Evolutionary conservation across 2,113 vertebrate genomes (phyloP).

Genomic region (Benitochromis conjunctus): DNA sequence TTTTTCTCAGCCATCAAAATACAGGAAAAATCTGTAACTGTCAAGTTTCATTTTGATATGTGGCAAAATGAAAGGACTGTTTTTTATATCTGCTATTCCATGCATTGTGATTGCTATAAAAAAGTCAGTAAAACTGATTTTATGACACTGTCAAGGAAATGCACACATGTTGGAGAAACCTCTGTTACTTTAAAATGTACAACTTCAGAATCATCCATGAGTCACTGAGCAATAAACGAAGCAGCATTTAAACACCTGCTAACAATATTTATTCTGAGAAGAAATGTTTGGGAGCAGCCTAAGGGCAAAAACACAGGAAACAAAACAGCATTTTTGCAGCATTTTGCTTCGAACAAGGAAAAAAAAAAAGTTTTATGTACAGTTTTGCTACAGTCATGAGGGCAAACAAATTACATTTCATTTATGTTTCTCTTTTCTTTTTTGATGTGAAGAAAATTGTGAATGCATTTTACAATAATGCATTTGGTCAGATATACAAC

Average conservation of each 20-base stretch:
- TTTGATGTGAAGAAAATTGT: background rate
- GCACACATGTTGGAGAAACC: background rate
- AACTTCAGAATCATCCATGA: background rate
- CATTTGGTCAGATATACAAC: background rate
- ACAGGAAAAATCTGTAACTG: background rate
- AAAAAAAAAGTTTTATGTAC: background rate
- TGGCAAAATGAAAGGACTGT: background rate
- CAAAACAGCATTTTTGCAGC: background rate
- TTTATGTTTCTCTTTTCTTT: background rate
- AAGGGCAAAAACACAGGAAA: background rate
- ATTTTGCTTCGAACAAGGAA: fast-evolving
- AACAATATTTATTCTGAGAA: background rate
- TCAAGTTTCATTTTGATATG: background rate
- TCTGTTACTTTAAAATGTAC: background rate
- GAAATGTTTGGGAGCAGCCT: background rate
- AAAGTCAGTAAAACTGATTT: background rate
- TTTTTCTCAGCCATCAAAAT: background rate
- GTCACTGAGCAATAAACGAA: background rate
- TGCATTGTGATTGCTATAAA: background rate
- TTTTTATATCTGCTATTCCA: background rate
- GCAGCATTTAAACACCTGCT: background rate
- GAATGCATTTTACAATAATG: background rate
- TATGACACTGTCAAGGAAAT: background rate
- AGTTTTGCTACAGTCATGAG: background rate
- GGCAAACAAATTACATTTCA: background rate